A percentile compares a stretch with the other conserved stretches of the same genome.
These are phyloP conservation scores for Macrosiphum euphorbiae DNA, from an alignment of 2,888 invertebrate genomes.

Conservation along the genomic window DNA sequence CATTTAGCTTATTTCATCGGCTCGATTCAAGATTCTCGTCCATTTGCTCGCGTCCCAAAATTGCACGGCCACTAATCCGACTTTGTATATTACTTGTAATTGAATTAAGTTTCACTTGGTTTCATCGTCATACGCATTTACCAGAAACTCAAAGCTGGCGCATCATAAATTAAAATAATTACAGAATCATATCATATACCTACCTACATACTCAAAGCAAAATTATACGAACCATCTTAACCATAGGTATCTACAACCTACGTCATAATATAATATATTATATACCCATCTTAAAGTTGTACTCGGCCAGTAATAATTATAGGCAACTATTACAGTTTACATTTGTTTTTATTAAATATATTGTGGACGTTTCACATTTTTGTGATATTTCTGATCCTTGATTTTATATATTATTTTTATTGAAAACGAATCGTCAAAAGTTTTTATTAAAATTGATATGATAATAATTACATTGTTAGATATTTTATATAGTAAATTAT, in stretches of 20 bases:
- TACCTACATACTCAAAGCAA: background rate
- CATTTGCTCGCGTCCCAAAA: background rate
- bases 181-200: background rate
- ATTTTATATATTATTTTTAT: too few species aligned
- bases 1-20: background rate
- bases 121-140: background rate
- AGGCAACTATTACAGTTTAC: too few species aligned
- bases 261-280: background rate
- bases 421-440: too few species aligned
- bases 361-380: too few species aligned
- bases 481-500: too few species aligned
- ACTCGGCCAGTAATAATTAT: background rate
- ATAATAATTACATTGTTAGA: too few species aligned
- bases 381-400: too few species aligned
- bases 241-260: background rate
- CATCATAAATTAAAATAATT: background rate
- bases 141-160: background rate
- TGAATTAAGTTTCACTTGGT: background rate
- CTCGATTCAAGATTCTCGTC: background rate
- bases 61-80: background rate
- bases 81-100: background rate
- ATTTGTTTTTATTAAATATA: too few species aligned
- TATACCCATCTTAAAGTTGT: too few species aligned
- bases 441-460: too few species aligned
- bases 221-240: background rate